These are phyloP conservation scores for Anastrepha obliqua DNA, from an alignment of 1,140 invertebrate species.

Conservation along the genomic window DNA sequence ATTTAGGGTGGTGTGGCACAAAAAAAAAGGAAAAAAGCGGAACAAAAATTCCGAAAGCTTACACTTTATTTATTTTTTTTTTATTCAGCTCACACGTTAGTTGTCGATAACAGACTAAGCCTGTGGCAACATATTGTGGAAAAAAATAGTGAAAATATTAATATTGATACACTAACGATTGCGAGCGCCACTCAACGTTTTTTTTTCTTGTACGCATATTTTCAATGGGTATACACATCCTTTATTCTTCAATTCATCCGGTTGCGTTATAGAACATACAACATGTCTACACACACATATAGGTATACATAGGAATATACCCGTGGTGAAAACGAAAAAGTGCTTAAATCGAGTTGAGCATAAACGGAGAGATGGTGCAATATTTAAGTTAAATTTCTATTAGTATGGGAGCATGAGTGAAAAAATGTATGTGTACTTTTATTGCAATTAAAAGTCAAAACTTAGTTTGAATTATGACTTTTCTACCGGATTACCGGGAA, in stretches of 20 bases:
- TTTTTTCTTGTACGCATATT: not conserved
- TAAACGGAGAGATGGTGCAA: too few species aligned
- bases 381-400: too few species aligned
- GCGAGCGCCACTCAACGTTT: not conserved
- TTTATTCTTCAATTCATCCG: too few species aligned
- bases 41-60: not conserved
- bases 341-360: too few species aligned
- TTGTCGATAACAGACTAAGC: constrained; percentile 19
- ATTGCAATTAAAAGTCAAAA: too few species aligned
- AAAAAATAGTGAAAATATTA: not conserved
- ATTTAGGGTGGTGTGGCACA: not conserved
- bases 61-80: too few species aligned
- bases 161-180: not conserved
- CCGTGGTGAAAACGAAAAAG: too few species aligned
- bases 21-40: too few species aligned
- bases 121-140: constrained; percentile 10
- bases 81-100: not conserved
- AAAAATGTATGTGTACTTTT: too few species aligned
- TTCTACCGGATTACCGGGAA: too few species aligned
- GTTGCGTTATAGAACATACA: not conserved
- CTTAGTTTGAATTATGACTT: too few species aligned
- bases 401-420: too few species aligned
- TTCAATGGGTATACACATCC: not conserved
- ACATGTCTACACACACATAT: not conserved
- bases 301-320: not conserved